A percentile compares a stretch with the other conserved stretches of the same genome.
These are phyloP conservation scores for Machaerirhynchus nigripectus DNA, from an alignment of 2,113 vertebrate genomes.

Conservation along the genomic window DNA sequence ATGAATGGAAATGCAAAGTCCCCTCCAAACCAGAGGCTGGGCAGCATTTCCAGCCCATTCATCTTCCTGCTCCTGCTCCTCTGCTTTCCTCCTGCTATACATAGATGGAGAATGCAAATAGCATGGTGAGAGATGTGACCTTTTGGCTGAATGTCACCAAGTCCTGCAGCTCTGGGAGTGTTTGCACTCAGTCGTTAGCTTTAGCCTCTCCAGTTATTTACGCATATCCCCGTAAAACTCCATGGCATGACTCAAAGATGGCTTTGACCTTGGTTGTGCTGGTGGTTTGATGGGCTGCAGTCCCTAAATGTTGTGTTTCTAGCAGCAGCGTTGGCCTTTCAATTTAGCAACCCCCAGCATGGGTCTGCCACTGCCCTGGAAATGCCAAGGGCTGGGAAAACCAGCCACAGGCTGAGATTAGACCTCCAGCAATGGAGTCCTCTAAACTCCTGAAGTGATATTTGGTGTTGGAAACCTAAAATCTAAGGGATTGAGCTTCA, in stretches of 20 bases:
- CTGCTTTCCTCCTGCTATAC: background rate
- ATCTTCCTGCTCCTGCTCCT: background rate
- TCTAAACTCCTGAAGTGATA: background rate
- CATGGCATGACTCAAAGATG: background rate
- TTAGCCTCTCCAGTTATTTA: slow-evolving; percentile 30
- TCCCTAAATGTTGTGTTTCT: background rate
- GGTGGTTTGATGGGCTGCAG: background rate
- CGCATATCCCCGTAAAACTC: background rate
- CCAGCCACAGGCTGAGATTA: background rate
- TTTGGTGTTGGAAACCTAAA: background rate
- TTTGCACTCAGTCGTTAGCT: slow-evolving; percentile 29
- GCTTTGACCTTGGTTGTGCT: background rate
- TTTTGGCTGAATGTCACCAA: slow-evolving; percentile 64
- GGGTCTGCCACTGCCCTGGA: background rate
- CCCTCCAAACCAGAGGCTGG: background rate
- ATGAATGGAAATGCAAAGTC: background rate
- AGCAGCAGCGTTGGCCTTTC: background rate
- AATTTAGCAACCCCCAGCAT: background rate
- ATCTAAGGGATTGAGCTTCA: background rate
- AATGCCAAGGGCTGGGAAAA: background rate
- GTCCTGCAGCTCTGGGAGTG: slow-evolving; percentile 42
- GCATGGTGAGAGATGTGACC: slow-evolving; percentile 38
- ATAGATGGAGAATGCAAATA: slow-evolving; percentile 58
- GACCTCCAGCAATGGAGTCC: background rate
- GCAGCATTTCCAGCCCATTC: background rate